Evolutionary conservation across 2,113 vertebrate species (phyloP).

Genomic region (Chaetops frenatus): DNA sequence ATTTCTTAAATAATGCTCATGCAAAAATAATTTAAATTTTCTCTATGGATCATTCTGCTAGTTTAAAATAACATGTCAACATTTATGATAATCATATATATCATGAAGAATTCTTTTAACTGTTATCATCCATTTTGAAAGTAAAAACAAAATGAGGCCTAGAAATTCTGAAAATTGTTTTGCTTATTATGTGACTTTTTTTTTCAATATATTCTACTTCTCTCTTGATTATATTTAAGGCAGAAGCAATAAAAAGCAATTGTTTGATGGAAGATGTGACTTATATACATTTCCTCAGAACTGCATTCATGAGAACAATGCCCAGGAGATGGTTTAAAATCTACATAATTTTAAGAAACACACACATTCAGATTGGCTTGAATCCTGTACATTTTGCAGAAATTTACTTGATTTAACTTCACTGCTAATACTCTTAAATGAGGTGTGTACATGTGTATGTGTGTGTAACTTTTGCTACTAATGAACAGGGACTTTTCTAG

Average conservation of each 20-base stretch:
- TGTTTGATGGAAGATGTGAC: conserved; percentile 12
- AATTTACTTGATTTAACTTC: background rate
- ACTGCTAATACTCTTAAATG: background rate
- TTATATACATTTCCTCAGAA: background rate
- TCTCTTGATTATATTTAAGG: conserved; percentile 33
- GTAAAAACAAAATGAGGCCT: background rate
- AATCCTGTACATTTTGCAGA: background rate
- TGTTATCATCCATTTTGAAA: conserved; percentile 3
- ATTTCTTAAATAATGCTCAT: background rate
- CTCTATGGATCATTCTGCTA: background rate
- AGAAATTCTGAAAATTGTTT: background rate
- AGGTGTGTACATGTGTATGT: background rate
- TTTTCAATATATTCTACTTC: background rate
- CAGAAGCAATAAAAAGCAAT: conserved; percentile 51
- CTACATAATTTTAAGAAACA: background rate
- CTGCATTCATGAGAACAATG: background rate
- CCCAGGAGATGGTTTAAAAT: conserved; percentile 15
- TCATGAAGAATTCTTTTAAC: background rate
- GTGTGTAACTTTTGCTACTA: background rate
- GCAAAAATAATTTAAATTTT: conserved; percentile 1
- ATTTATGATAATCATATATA: background rate
- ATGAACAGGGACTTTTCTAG: conserved; percentile 5
- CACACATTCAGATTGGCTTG: background rate
- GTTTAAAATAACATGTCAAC: conserved; percentile 4
- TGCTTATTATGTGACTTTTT: background rate